Evolutionary conservation across 2,888 invertebrate genomes (phyloP), one percentile per base, ranked within the genome.

Genomic region (Cataglyphis cursor): DNA sequence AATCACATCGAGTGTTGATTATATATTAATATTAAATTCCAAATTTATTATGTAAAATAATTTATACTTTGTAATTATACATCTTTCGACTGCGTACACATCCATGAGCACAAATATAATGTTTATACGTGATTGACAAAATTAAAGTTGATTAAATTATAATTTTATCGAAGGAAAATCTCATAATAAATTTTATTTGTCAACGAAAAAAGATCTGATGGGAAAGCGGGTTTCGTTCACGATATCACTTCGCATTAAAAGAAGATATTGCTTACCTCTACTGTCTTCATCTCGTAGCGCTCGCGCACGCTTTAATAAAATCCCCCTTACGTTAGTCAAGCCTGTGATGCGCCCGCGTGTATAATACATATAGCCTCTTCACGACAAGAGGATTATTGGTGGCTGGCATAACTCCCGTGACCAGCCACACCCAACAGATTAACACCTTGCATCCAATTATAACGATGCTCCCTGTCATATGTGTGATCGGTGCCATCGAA

Each of bases 371-470:
- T 86, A 85, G 83, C 88, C 83, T 84, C 75, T 70, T 76, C 84
- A 88, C 85, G 88, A 90, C 91, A 87, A 90, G 85, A 89, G 88
- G 88, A 91, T 90, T 89, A 90, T 90, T 88, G 85, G 82, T 85
- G 82, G 89, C 83, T 86, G 86, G 86, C 91, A 88, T 91, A 92
- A 91, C 88, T 91, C 88, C 88, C 85, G 85, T 87, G 89, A 87
- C 82, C 87, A 74, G 87, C 91, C 91, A 88, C 92, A 88, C 90
- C 90, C 85, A 90, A 74, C 89, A 89, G 89, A 92, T 90, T 90
- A 90, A 92, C 91, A 90, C 92, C 90, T 92, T 89, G 89, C 87
- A 91, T 89, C 92, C 89, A 90, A 90, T 91, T 92, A 91, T 90
- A 86, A 90, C 86, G 87, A 87, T 87, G 81, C 84, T 70, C 84